Base-by-base conservation (phyloP, 2,113 vertebrate genomes). In the Numida meleagris region DNA sequence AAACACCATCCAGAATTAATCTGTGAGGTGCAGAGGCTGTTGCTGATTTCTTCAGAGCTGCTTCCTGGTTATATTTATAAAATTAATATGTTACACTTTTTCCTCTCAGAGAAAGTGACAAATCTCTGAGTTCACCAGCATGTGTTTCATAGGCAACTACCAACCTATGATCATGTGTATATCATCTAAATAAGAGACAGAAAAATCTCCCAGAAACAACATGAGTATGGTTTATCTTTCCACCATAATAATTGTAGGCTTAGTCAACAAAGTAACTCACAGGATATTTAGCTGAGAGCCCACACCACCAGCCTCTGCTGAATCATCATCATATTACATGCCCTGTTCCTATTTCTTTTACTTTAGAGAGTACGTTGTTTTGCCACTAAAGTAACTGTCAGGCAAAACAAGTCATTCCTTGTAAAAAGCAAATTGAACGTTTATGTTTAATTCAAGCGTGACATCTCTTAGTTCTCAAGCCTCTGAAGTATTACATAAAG, bases 371-470 rank as follows among this genome's bases (percentile, higher is more conserved):
- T 45, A 65, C 1, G 2, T 72, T 82, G 58, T 61, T 92, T 90
- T 92, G 36, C 45, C 50, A 55, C 82, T 45, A 3, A 24, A 87
- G 55, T 50, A 77, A 74, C 48, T 82, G 59, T 65, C 82, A 81
- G 91, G 50, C 31, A 88, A 96, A 94, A 82, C 48, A 85, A 89
- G 13, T 92, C 65, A 82, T 72, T 72, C 51, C 38, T 78, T 82
- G 72, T 59, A 34, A 61, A 89, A 58, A 10, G 27, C 46, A 66
- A 88, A 42, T 34, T 53, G 67, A 94, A 90, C 62, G 71, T 45
- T 42, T 38, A 16, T 51, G 18, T 91, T 88, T 63, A 62, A 74
- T 94, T 94, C 29, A 61, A 57, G 29, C 8, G 0, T 76, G 77
- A 36, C 50, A 33, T 67, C 79, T 91, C 79, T 61, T 33, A 29